phyloP scores from a whole-genome alignment of 37 sponge, comb jelly and placozoan species.

The Halichondria panicea region DNA sequence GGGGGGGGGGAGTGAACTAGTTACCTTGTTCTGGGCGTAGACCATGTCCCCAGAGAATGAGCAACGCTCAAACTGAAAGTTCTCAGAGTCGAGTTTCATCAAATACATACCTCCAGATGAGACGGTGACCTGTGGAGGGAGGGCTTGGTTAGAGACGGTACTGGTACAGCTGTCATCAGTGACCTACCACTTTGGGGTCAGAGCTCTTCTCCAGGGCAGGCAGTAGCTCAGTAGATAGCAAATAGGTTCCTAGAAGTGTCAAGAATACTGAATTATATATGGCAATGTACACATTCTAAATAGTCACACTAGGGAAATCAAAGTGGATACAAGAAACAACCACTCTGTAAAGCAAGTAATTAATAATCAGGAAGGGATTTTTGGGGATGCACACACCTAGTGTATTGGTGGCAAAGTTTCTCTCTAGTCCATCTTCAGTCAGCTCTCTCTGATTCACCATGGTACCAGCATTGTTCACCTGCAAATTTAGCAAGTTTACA shows the following conservation, averaged over 20 bases:
- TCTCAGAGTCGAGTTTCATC: conserved; percentile 77
- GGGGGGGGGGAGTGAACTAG: not conserved
- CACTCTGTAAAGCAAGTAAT: too few species aligned
- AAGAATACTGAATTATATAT: too few species aligned
- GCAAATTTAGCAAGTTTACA: not conserved
- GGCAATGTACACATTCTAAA: too few species aligned
- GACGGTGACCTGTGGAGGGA: conserved; percentile 62
- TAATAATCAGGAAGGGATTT: not conserved
- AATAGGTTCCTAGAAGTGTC: conserved; percentile 64
- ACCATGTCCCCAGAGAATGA: conserved; percentile 76
- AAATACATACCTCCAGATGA: conserved; percentile 90
- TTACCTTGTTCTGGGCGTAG: conserved; percentile 89
- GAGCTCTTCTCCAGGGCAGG: conserved; percentile 59
- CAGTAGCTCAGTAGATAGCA: conserved; percentile 75
- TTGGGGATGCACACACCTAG: conserved; percentile 49
- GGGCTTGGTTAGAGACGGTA: not conserved
- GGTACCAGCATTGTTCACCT: conserved; percentile 87
- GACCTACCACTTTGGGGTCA: conserved; percentile 47
- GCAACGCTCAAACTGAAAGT: conserved; percentile 64
- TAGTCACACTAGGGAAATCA: too few species aligned
- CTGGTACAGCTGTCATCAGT: not conserved
- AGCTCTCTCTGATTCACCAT: conserved; percentile 69
- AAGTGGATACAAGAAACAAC: too few species aligned
- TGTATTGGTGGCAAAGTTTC: conserved; percentile 91
- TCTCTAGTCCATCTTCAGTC: conserved; percentile 79